A percentile compares a stretch with the other conserved stretches of the same genome.
phyloP scores from a whole-genome alignment of 2,113 vertebrate genomes.

The Albula glossodonta region DNA sequence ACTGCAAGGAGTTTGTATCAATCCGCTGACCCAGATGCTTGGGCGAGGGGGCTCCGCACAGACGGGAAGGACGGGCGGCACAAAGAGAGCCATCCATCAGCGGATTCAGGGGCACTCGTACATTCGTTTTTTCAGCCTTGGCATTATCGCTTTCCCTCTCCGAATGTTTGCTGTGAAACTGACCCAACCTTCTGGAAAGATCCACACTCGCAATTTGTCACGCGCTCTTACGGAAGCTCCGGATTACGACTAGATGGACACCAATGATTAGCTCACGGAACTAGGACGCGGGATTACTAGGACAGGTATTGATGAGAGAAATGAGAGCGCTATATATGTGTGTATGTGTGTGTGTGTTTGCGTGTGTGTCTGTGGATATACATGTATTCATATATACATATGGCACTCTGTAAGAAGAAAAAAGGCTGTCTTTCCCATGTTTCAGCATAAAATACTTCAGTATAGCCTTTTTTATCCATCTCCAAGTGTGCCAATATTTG shows the following conservation, averaged over 20 bases:
- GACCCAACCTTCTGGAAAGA: background rate
- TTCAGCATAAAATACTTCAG: too few species aligned
- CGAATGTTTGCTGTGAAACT: background rate
- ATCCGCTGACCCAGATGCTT: background rate
- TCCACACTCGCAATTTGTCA: background rate
- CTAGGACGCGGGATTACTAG: background rate
- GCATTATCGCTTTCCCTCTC: background rate
- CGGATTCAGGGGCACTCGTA: background rate
- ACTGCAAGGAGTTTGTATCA: background rate
- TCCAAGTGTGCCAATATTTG: too few species aligned
- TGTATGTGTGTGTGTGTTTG: too few species aligned
- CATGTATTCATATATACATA: too few species aligned
- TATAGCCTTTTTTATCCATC: too few species aligned
- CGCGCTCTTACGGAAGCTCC: background rate
- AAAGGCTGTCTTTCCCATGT: too few species aligned
- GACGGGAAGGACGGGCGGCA: background rate
- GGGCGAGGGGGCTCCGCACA: background rate
- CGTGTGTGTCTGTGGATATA: too few species aligned
- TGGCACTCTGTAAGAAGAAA: too few species aligned
- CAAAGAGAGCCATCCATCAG: constrained; percentile 1
- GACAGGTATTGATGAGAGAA: background rate
- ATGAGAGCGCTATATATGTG: background rate
- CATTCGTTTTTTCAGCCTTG: background rate
- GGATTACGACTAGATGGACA: background rate
- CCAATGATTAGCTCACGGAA: background rate